Conservation (phyloP, 2,888 invertebrate genomes). For the Cosmorhoe ocellata region DNA sequence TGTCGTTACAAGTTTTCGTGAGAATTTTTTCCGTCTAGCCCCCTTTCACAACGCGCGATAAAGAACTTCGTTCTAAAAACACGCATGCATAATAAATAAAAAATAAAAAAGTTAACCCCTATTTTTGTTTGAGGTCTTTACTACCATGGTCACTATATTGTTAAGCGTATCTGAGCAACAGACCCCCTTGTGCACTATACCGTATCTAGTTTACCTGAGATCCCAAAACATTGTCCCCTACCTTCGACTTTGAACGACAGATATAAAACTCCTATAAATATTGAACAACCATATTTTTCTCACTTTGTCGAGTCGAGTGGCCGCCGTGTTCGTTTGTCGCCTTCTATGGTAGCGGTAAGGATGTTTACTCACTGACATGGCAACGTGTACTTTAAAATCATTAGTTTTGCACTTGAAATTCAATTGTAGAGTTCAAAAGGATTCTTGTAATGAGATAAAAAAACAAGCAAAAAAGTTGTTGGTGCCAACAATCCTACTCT, state of each 20-base stretch:
- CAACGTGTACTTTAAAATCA: neutral
- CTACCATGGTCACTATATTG: neutral
- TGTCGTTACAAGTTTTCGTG: too few species aligned
- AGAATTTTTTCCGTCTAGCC: too few species aligned
- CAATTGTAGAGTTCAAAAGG: slow-evolving; percentile 9
- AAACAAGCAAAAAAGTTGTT: neutral
- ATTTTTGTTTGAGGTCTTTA: too few species aligned
- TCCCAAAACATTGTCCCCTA: slow-evolving; percentile 45
- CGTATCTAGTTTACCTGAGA: slow-evolving; percentile 44
- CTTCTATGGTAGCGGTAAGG: slow-evolving; percentile 43
- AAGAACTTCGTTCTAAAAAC: too few species aligned
- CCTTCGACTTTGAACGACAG: slow-evolving; percentile 69
- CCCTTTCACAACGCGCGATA: too few species aligned
- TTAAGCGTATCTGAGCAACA: too few species aligned
- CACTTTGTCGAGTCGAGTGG: slow-evolving; percentile 73
- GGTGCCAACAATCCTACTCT: too few species aligned
- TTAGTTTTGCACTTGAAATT: slow-evolving; percentile 12
- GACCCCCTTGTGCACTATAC: neutral
- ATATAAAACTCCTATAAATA: slow-evolving; percentile 81
- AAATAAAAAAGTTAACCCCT: too few species aligned
- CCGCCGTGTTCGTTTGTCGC: slow-evolving; percentile 53
- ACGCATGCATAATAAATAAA: too few species aligned
- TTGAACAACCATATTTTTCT: slow-evolving; percentile 81
- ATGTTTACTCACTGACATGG: slow-evolving; percentile 14
- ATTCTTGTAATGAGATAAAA: slow-evolving; percentile 5